A percentile compares a stretch with the other conserved stretches of the same genome.
Conservation (phyloP, 2,797 vertebrate genomes). For the Pseudotriccus pelzelni region DNA sequence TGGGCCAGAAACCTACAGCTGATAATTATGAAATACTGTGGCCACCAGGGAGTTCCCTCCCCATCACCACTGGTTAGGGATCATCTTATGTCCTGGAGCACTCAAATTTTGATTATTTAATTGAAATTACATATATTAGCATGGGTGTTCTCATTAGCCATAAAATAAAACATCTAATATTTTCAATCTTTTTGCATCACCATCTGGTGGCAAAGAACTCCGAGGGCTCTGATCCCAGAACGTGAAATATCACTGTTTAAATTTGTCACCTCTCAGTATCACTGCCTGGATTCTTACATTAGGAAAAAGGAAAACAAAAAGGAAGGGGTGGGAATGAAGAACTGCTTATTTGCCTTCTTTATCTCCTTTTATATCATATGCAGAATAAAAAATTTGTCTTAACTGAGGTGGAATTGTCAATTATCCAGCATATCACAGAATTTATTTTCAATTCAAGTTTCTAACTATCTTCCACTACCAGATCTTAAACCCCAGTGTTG, state of each 20-base stretch:
- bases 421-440: background rate
- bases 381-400: background rate
- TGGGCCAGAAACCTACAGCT: constrained; percentile 13
- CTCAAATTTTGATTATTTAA: constrained; percentile 58
- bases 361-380: background rate
- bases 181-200: constrained; percentile 33
- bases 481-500: background rate
- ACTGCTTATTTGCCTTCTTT: background rate
- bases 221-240: background rate
- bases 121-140: constrained; percentile 52
- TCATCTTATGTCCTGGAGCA: constrained; percentile 30
- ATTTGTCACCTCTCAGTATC: background rate
- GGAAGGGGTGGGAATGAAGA: background rate
- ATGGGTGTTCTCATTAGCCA: constrained; percentile 33
- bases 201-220: constrained; percentile 7
- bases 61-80: background rate
- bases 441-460: background rate
- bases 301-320: background rate
- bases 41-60: constrained; percentile 29
- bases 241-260: background rate
- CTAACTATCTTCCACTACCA: background rate
- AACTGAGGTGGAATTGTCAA: background rate
- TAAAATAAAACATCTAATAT: constrained; percentile 45
- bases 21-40: constrained; percentile 39
- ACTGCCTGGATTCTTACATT: background rate